Conservation (phyloP, 2,888 invertebrate species). For the Limnephilus rhombicus region DNA sequence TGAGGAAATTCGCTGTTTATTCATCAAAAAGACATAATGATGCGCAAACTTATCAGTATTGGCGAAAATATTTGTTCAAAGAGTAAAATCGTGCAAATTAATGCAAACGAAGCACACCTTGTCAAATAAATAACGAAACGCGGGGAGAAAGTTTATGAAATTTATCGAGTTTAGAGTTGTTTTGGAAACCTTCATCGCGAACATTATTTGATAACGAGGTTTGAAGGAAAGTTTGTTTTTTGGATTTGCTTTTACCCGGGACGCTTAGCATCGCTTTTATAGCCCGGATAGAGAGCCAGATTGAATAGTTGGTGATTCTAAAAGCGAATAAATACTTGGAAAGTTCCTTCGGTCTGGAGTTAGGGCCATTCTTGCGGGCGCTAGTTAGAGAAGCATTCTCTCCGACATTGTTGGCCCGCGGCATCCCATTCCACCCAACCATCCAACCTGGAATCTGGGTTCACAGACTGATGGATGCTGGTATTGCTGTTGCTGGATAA, state of each 20-base stretch:
- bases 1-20: conserved; percentile 7
- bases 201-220: conserved; percentile 46
- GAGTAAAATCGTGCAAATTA: conserved; percentile 53
- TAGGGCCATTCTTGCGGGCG: conserved; percentile 37
- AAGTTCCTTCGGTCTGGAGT: conserved; percentile 37
- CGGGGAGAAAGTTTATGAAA: conserved; percentile 6
- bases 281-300: conserved; percentile 10
- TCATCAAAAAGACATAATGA: conserved; percentile 47
- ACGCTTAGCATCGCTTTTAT: conserved; percentile 27
- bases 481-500: not conserved
- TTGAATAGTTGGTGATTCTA: conserved; percentile 49
- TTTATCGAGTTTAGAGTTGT: conserved; percentile 25
- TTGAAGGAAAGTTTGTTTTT: conserved; percentile 43
- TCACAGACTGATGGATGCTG: not conserved
- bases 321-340: conserved; percentile 39
- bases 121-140: conserved; percentile 52
- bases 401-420: not conserved
- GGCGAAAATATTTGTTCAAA: conserved; percentile 54
- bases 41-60: conserved; percentile 52
- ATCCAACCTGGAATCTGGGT: not conserved
- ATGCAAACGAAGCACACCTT: conserved; percentile 52
- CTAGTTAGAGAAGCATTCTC: conserved; percentile 32
- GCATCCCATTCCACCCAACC: not conserved
- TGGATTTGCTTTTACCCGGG: not conserved
- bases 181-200: not conserved